A percentile compares a stretch with the other conserved stretches of the same genome.
phyloP scores from a whole-genome alignment of 2,888 invertebrate genomes.

The Odontothrips loti region DNA sequence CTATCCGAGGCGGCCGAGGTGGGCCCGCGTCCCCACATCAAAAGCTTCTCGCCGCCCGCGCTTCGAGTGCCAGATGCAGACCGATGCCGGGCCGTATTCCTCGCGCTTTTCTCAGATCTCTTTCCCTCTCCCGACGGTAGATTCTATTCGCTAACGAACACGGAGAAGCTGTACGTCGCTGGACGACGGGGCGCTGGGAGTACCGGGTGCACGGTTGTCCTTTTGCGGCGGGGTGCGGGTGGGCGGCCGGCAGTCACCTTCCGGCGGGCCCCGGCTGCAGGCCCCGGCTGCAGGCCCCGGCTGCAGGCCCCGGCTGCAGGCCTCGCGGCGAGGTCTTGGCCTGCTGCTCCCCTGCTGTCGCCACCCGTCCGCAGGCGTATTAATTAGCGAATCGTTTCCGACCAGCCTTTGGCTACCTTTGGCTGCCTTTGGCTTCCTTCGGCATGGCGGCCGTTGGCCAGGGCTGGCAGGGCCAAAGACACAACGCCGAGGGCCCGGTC shows the following conservation, averaged over 20 bases:
- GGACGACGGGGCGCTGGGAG: background rate
- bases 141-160: background rate
- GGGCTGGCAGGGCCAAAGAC: background rate
- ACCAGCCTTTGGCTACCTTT: background rate
- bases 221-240: too few relatives aligned
- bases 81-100: too few relatives aligned
- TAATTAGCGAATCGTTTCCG: background rate
- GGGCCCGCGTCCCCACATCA: too few relatives aligned
- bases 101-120: too few relatives aligned
- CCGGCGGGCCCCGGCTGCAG: background rate
- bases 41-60: too few relatives aligned
- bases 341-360: background rate
- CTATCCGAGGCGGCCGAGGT: too few relatives aligned
- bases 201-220: too few relatives aligned
- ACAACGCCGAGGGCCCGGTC: background rate
- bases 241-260: background rate
- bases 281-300: background rate
- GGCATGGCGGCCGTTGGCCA: slow-evolving; percentile 2
- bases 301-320: background rate
- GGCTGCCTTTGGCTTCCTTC: background rate
- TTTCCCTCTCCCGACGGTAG: too few relatives aligned
- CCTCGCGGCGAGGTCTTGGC: too few relatives aligned
- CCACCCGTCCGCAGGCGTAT: too few relatives aligned
- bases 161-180: background rate
- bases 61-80: too few relatives aligned